phyloP scores from a whole-genome alignment of 1,140 invertebrate species.

The Bradysia coprophila region DNA sequence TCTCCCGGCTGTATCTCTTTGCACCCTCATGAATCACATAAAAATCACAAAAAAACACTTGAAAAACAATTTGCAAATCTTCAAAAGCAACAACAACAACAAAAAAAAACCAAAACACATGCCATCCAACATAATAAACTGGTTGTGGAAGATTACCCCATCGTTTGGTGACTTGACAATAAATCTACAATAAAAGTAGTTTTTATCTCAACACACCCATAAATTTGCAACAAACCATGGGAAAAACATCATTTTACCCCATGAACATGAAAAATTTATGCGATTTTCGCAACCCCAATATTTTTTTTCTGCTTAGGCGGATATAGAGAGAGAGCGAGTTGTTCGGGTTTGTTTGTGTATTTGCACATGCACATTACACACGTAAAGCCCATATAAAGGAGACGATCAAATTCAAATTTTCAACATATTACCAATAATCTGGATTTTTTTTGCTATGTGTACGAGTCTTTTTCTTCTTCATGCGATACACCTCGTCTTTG shows the following conservation, averaged over 20 bases:
- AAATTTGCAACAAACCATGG: not conserved
- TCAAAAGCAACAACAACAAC: no score
- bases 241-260: not conserved
- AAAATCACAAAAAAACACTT: no score
- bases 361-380: not conserved
- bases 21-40: no score
- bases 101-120: not conserved
- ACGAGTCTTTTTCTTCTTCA: no score
- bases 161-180: not conserved
- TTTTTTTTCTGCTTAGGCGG: no score
- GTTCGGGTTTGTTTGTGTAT: not conserved
- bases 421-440: not conserved
- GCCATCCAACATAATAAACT: no score
- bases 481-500: no score
- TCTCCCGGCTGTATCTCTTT: no score
- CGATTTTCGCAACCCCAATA: not conserved
- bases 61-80: not conserved
- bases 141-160: no score
- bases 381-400: not conserved
- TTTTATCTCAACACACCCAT: not conserved
- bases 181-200: not conserved
- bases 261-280: not conserved
- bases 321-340: no score
- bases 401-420: not conserved
- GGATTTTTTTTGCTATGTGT: no score